phyloP scores from a whole-genome alignment of 1,140 invertebrate species.

The Orius insidiosus region DNA sequence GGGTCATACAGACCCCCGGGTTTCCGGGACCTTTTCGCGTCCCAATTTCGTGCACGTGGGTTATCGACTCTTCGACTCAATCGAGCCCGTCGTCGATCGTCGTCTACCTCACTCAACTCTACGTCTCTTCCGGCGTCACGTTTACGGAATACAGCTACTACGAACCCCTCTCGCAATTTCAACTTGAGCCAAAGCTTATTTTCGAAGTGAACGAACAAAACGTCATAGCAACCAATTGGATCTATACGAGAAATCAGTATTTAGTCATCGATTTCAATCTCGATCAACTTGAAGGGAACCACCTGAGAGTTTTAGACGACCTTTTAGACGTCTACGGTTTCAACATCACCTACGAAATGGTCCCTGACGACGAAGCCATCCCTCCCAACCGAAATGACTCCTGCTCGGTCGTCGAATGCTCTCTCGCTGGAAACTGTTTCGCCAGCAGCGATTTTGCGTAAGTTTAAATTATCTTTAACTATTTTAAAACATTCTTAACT shows the following conservation, averaged over 20 bases:
- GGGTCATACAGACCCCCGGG: conserved; percentile 60
- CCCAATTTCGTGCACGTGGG: conserved; percentile 72
- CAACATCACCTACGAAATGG: conserved; percentile 78
- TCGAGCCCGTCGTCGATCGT: conserved; percentile 35
- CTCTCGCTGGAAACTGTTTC: conserved; percentile 66
- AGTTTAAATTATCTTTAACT: too few relatives aligned
- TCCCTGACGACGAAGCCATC: conserved; percentile 1
- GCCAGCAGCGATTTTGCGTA: conserved; percentile 47
- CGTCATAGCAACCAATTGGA: conserved; percentile 44
- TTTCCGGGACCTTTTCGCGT: conserved; percentile 62
- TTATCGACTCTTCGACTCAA: conserved; percentile 54
- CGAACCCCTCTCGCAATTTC: conserved; percentile 34
- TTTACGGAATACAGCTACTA: conserved; percentile 72
- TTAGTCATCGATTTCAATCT: conserved; percentile 61
- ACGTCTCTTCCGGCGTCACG: conserved; percentile 56
- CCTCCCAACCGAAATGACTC: conserved; percentile 27
- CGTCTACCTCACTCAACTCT: conserved; percentile 75
- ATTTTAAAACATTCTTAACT: too few relatives aligned
- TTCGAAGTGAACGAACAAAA: conserved; percentile 26
- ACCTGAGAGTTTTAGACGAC: conserved; percentile 60
- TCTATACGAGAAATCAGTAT: conserved; percentile 51
- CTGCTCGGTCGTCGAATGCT: conserved; percentile 62
- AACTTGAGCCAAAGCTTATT: conserved; percentile 7
- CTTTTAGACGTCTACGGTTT: conserved; percentile 76
- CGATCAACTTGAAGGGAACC: conserved; percentile 58